Conservation (phyloP, 2,888 invertebrate species). For the Agrotis ipsilon region DNA sequence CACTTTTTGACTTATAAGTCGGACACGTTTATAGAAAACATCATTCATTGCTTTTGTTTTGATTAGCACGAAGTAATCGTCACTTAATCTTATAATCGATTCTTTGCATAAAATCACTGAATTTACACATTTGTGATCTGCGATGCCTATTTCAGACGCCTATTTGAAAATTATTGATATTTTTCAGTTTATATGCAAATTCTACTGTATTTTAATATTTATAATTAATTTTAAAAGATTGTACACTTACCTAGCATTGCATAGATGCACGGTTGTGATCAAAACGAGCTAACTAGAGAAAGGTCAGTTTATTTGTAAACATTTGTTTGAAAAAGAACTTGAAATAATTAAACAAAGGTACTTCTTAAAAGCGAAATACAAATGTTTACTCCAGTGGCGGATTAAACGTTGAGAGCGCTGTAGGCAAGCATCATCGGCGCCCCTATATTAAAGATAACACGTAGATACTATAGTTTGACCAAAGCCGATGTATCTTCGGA, state of each 20-base stretch:
- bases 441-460: no score
- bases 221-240: conserved; percentile 55
- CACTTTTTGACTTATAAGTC: conserved; percentile 42
- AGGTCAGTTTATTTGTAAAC: conserved; percentile 61
- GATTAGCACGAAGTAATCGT: conserved; percentile 12
- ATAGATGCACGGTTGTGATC: conserved; percentile 73
- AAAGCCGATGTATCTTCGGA: no score
- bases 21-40: conserved; percentile 24
- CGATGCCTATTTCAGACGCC: conserved; percentile 51
- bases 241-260: conserved; percentile 58
- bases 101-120: conserved; percentile 34
- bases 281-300: conserved; percentile 56
- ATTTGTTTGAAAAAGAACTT: conserved; percentile 33
- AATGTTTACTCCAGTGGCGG: no score
- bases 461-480: no score
- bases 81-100: conserved; percentile 3
- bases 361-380: conserved; percentile 19
- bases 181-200: conserved; percentile 47
- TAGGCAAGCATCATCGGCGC: no score
- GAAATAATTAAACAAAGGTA: neutral
- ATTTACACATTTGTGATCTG: conserved; percentile 52
- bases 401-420: no score
- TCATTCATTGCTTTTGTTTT: conserved; percentile 44
- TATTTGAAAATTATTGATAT: conserved; percentile 38
- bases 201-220: conserved; percentile 54